Evolutionary conservation across 1,140 invertebrate genomes (phyloP), one percentile per base, ranked within the genome.

Genomic region (Aphelinus certus): DNA sequence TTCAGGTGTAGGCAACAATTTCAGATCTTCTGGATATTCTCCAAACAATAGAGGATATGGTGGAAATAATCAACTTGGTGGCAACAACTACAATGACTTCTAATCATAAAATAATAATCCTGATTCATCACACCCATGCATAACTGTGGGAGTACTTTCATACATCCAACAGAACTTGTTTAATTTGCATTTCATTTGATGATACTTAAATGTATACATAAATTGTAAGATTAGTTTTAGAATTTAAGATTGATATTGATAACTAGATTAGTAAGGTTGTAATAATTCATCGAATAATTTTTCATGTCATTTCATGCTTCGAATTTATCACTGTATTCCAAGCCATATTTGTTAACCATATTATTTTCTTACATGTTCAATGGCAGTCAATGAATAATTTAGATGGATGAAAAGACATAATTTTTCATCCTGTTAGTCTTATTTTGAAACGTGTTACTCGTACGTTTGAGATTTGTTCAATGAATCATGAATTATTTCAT

Each of bases 21-120:
- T 89, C 76, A 85, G 87, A 78, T 81, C 86, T 46, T 81, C 86
- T 46, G 85, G 86, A 75, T 88, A 84, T 56, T 88, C 86, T 43
- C 83, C 85, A 2, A 87, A 82, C 71, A 88, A 85, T 69, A 80
- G 87, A 78, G 85, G 84, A n/a, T 88, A 87, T 64, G 77, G 78
- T 75, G 26, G 26, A 26, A 87, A 82, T 71, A 86, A 81, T 72
- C 87, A 88, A 77, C 74, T 88, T 57, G 85, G 87, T n/a, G 88
- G 88, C 48, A 88, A 80, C 73, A 88, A 88, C 79, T 88, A 88
- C 65, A 88, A 87, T 76, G 87, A 83, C 78, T 88, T 88, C 81
- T 88, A 84, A 88, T 83, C 81, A 58, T 58, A 46, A 1, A 63
- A 55, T 42, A 58, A 72, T 53, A 72, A 66, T 57, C 48, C 47